phyloP scores from a whole-genome alignment of 30 jellyfish, hydroid and myxozoan genomes.

The Mastigias papua region DNA sequence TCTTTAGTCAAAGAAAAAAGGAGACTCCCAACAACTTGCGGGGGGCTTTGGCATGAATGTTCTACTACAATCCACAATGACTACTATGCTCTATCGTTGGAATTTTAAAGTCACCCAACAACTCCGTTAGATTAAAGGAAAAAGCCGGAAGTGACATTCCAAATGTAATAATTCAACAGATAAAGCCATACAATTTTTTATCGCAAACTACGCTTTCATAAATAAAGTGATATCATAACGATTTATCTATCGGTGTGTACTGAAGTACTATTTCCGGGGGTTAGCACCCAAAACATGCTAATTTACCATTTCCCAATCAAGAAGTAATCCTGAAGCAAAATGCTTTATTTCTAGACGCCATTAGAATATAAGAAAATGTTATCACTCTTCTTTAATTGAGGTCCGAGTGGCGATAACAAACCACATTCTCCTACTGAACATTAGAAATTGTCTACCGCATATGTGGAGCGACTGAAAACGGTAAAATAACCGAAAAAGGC shows the following conservation, averaged over 20 bases:
- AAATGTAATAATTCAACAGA: too few relatives aligned
- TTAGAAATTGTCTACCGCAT: not conserved
- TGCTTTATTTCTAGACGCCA: not conserved
- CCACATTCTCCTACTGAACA: conserved; percentile 19
- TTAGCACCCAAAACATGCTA: not conserved
- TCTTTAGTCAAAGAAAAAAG: too few relatives aligned
- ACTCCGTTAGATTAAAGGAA: too few relatives aligned
- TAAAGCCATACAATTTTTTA: too few relatives aligned
- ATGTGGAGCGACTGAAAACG: not conserved
- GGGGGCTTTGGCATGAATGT: too few relatives aligned
- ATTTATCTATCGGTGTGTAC: not conserved
- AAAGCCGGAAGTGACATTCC: too few relatives aligned
- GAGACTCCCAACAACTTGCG: too few relatives aligned
- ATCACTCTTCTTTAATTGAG: not conserved
- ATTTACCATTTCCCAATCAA: not conserved
- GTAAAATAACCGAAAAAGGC: not conserved
- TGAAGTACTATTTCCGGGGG: not conserved
- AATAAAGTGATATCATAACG: too few relatives aligned
- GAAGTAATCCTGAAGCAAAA: not conserved
- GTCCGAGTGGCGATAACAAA: not conserved
- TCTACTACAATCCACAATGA: too few relatives aligned
- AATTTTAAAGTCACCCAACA: too few relatives aligned
- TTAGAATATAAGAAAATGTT: not conserved
- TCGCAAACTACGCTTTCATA: too few relatives aligned
- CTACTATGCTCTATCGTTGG: too few relatives aligned